Conservation (phyloP, 1,140 invertebrate species). For the Magallana angulata region DNA sequence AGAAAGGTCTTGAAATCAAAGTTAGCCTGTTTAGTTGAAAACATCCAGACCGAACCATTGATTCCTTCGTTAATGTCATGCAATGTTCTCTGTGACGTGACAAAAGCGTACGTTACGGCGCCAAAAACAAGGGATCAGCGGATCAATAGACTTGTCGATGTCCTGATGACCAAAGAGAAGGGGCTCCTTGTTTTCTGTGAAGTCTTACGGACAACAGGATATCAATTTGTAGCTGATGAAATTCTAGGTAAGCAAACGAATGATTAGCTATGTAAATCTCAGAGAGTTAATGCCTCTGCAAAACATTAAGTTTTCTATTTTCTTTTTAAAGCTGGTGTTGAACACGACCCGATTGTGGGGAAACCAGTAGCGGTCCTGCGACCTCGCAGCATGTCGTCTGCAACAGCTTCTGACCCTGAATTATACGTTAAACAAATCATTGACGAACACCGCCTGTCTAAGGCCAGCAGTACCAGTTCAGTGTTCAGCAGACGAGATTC, state of each 20-base stretch:
- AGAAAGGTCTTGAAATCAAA: not conserved
- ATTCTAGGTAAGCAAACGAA: not conserved
- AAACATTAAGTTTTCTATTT: not conserved
- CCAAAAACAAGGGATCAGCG: slow-evolving; percentile 19
- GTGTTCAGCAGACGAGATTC: slow-evolving; percentile 29
- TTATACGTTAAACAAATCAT: not conserved
- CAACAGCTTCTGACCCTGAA: not conserved
- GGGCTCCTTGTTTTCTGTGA: not conserved
- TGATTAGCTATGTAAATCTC: no score
- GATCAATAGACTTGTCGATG: slow-evolving; percentile 18
- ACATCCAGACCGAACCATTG: slow-evolving; percentile 9
- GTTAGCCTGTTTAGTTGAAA: not conserved
- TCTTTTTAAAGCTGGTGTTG: not conserved
- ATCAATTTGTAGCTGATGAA: slow-evolving; percentile 26
- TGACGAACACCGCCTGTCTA: not conserved
- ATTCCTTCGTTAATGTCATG: not conserved
- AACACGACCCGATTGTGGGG: not conserved
- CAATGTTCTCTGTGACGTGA: slow-evolving; percentile 11
- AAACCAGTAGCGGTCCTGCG: not conserved
- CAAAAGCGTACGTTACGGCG: slow-evolving; percentile 6
- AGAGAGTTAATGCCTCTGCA: no score
- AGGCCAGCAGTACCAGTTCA: not conserved
- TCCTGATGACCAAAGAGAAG: slow-evolving; percentile 16
- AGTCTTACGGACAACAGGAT: not conserved
- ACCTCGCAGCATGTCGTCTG: not conserved